Conservation (phyloP, 2,797 vertebrate genomes). For the Schizopygopsis pylzovi region DNA sequence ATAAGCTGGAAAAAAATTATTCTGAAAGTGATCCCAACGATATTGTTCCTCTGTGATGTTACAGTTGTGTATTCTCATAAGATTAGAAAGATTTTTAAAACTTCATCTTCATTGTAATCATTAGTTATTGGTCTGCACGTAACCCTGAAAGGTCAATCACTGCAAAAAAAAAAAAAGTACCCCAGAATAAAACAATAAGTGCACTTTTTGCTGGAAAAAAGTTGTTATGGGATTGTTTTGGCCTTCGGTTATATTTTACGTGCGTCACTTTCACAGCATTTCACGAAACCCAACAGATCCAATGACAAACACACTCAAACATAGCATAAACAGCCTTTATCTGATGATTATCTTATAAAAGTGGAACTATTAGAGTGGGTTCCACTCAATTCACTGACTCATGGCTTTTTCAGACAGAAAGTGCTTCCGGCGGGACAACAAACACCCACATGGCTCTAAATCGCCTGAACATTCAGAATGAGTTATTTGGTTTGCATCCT, state of each 20-base stretch:
- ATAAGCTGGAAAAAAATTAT: background rate
- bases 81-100: background rate
- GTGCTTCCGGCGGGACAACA: slow-evolving; percentile 25
- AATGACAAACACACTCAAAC: slow-evolving; percentile 10
- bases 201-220: background rate
- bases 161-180: background rate
- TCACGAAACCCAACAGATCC: slow-evolving; percentile 8
- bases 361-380: slow-evolving; percentile 2
- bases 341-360: slow-evolving; percentile 8
- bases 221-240: slow-evolving; percentile 17
- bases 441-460: slow-evolving; percentile 1
- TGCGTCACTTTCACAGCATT: slow-evolving; percentile 26
- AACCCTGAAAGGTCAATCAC: background rate
- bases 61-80: background rate
- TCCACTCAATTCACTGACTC: slow-evolving; percentile 42
- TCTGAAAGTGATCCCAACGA: background rate
- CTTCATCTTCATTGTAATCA: background rate
- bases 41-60: background rate
- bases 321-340: background rate
- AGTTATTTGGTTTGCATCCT: background rate
- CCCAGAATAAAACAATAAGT: background rate
- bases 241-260: background rate
- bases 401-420: slow-evolving; percentile 20
- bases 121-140: background rate
- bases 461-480: background rate